Evolutionary conservation across 2,113 vertebrate species (phyloP), one percentile per base, ranked within the genome.

Genomic region (Phyllostomus hastatus): DNA sequence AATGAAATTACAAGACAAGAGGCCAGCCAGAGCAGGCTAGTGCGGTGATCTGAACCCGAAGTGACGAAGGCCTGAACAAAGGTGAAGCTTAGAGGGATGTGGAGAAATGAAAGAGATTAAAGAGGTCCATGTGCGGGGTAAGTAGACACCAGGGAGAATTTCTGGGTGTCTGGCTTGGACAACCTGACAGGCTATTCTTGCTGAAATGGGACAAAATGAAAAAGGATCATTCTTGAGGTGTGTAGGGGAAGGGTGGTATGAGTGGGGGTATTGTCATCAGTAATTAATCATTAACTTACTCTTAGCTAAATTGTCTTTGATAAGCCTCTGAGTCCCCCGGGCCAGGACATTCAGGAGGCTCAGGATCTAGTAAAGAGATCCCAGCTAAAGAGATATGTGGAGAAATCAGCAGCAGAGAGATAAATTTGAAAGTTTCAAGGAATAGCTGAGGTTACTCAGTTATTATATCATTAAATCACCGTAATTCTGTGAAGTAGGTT

Each of bases 381-480:
- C 20, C 33, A 91, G 22, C 2, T 28, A 14, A 31, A 91, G 79
- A 88, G 28, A 66, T 67, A 31, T 7, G 28, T 10, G 17, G 46
- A 31, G 83, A 79, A 92, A 72, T 64, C 46, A 76, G 54, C 43
- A 57, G n/a, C 20, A 43, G 54, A 24, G 8, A 69, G 50, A 85
- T 66, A 41, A 19, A 61, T 35, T 33, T 61, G 66, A 84, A 95
- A 73, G 11, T 8, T 50, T 26, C 67, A 69, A 38, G 73, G 28
- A 83, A 28, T 3, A 9, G 33, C 85, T 41, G 15, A 50, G 33
- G 78, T 90, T 50, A 93, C 70, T 97, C 41, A 82, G 28, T 88
- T 54, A 79, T 87, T 92, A 84, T 38, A 48, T 96, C 72, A 94
- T 95, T 96, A 96, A 43, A 73, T 85, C 61, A 73, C 38, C 19